Percentiles rank a stretch among this genome's conserved stretches.
Conservation (phyloP, 2,797 vertebrate species). For the Diplodus puntazzo region DNA sequence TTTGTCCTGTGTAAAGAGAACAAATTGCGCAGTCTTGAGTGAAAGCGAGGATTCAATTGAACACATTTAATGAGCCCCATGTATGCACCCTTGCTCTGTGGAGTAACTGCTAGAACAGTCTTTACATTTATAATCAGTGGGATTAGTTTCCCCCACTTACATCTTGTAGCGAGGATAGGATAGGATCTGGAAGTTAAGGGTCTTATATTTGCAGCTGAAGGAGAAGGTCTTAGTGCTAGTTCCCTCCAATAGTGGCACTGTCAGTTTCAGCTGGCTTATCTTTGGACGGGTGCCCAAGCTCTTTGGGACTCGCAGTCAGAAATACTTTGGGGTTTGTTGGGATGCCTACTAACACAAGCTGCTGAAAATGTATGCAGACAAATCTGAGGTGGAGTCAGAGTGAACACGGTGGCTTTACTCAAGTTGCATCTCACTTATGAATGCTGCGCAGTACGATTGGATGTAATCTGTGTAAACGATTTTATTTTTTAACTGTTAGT, state of each 20-base stretch:
- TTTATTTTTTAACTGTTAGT: neutral
- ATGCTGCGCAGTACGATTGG: neutral
- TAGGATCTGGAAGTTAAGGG: slow-evolving; percentile 39
- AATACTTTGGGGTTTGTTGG: slow-evolving; percentile 27
- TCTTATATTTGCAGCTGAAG: slow-evolving; percentile 40
- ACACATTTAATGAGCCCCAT: slow-evolving; percentile 46
- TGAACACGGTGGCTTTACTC: neutral
- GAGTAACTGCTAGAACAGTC: slow-evolving; percentile 30
- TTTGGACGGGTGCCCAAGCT: slow-evolving; percentile 31
- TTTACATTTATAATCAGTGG: slow-evolving; percentile 64
- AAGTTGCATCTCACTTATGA: neutral
- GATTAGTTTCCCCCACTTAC: slow-evolving; percentile 57
- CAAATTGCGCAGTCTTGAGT: slow-evolving; percentile 45
- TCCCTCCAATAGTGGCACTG: slow-evolving; percentile 29
- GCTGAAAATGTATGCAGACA: slow-evolving; percentile 15
- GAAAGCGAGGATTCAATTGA: slow-evolving; percentile 45
- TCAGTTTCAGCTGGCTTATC: slow-evolving; percentile 43
- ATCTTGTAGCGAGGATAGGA: slow-evolving; percentile 46
- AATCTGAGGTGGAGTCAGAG: neutral
- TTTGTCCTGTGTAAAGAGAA: slow-evolving; percentile 56
- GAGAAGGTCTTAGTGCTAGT: slow-evolving; percentile 24
- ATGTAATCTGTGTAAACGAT: neutral
- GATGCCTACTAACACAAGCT: slow-evolving; percentile 21
- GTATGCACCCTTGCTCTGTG: slow-evolving; percentile 39
- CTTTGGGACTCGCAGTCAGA: slow-evolving; percentile 37